These are phyloP conservation scores for Dromius quadrimaculatus DNA, from an alignment of 2,888 invertebrate genomes.

Conservation along the genomic window DNA sequence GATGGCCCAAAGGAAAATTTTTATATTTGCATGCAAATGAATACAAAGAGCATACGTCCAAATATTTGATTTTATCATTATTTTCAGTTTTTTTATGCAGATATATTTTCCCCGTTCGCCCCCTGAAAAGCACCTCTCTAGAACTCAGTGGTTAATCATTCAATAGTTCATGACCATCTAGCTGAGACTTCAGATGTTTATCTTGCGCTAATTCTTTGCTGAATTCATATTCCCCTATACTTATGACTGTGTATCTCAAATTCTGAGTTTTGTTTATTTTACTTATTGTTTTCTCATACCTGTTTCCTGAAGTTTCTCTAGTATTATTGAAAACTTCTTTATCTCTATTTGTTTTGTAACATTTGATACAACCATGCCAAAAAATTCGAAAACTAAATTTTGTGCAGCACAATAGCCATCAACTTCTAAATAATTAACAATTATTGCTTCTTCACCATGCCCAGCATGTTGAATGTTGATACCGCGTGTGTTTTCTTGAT, in stretches of 20 bases:
- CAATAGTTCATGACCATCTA: neutral
- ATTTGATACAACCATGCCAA: constrained; percentile 25
- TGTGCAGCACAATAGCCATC: no score
- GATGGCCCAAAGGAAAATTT: constrained; percentile 23
- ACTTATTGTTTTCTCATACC: neutral
- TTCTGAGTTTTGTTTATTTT: neutral
- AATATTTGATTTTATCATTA: constrained; percentile 40
- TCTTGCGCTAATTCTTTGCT: neutral
- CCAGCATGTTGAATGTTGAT: no score
- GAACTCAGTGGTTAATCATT: constrained; percentile 18
- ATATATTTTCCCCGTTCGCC: constrained; percentile 15
- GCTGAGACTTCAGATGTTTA: neutral
- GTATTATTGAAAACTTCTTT: constrained; percentile 11
- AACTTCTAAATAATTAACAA: no score
- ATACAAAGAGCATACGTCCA: constrained; percentile 35
- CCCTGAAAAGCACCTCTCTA: constrained; percentile 25
- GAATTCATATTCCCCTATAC: constrained; percentile 33
- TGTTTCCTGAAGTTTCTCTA: constrained; percentile 2
- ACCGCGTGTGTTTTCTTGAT: no score
- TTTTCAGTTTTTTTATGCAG: constrained; percentile 8
- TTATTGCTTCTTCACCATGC: no score
- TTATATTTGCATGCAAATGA: constrained; percentile 35
- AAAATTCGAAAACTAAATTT: constrained; percentile 47
- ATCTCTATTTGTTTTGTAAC: constrained; percentile 24
- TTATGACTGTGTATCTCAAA: neutral